Evolutionary conservation across 2,113 vertebrate genomes (phyloP).

Genomic region (Nerophis lumbriciformis): DNA sequence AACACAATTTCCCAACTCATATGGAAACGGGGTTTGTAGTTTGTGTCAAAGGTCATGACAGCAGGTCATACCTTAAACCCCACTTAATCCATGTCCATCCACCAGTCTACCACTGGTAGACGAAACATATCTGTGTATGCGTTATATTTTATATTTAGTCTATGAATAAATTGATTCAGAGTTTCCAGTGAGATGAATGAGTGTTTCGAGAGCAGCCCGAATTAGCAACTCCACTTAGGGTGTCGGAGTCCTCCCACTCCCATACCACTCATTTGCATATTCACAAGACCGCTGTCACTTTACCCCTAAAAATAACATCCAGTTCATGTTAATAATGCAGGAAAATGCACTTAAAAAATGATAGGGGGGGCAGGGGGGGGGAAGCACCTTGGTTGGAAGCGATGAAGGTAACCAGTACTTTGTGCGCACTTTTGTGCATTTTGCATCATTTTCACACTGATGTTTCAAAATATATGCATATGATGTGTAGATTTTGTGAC

Average conservation of each 20-base stretch:
- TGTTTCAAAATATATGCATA: no score
- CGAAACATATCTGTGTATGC: no score
- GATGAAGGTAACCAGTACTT: not conserved
- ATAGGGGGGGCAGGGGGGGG: not conserved
- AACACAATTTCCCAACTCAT: no score
- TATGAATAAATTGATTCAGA: slow-evolving; percentile 8
- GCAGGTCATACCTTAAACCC: not conserved
- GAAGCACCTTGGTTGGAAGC: not conserved
- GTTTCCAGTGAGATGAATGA: slow-evolving; percentile 31
- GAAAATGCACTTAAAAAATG: slow-evolving; percentile 17
- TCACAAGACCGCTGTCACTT: slow-evolving; percentile 28
- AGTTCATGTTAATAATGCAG: slow-evolving; percentile 46
- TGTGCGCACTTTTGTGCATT: no score
- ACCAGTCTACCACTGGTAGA: not conserved
- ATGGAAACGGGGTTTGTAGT: no score
- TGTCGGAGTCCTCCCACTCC: slow-evolving; percentile 3
- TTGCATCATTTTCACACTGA: no score
- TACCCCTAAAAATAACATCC: slow-evolving; percentile 35
- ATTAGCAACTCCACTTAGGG: slow-evolving; percentile 6
- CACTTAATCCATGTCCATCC: not conserved
- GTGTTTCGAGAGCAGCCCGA: slow-evolving; percentile 18
- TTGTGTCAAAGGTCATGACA: not conserved
- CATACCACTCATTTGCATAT: slow-evolving; percentile 39
- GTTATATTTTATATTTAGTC: no score
- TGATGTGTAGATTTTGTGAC: no score